Conservation (phyloP, 2,888 invertebrate species). For the Tetranychus truncatus region DNA sequence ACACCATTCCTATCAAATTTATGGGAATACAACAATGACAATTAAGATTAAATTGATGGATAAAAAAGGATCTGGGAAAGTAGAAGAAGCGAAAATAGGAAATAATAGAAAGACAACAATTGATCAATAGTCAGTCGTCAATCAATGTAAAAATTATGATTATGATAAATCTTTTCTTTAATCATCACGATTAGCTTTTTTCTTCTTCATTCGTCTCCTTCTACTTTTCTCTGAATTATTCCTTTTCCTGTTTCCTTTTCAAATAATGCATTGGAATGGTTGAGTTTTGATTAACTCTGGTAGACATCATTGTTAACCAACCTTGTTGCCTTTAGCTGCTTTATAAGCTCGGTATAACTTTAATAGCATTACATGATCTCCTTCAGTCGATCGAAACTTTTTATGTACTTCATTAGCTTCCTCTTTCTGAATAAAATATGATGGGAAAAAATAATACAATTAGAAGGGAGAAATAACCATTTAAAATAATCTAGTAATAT, state of each 20-base stretch:
- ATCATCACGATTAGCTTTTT: no score
- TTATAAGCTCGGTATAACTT: slow-evolving; percentile 67
- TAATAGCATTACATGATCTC: slow-evolving; percentile 76
- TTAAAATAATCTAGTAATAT: no score
- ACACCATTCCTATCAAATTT: slow-evolving; percentile 53
- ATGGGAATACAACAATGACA: background rate
- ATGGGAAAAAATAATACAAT: no score
- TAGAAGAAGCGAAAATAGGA: background rate
- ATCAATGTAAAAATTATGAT: no score
- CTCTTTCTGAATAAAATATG: slow-evolving; percentile 6
- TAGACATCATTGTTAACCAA: slow-evolving; percentile 21
- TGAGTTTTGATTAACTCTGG: background rate
- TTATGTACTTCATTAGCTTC: slow-evolving; percentile 45
- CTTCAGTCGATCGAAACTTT: slow-evolving; percentile 65
- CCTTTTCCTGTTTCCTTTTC: no score
- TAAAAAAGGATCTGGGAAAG: background rate
- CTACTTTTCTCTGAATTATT: background rate
- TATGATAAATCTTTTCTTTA: no score
- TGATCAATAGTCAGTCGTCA: no score
- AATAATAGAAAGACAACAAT: no score
- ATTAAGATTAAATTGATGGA: slow-evolving; percentile 10
- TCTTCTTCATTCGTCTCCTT: slow-evolving; percentile 11
- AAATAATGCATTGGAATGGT: no score
- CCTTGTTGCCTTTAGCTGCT: slow-evolving; percentile 43
- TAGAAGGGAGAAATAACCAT: no score